Conservation (phyloP, 2,113 vertebrate species). For the Calidris pugnax region DNA sequence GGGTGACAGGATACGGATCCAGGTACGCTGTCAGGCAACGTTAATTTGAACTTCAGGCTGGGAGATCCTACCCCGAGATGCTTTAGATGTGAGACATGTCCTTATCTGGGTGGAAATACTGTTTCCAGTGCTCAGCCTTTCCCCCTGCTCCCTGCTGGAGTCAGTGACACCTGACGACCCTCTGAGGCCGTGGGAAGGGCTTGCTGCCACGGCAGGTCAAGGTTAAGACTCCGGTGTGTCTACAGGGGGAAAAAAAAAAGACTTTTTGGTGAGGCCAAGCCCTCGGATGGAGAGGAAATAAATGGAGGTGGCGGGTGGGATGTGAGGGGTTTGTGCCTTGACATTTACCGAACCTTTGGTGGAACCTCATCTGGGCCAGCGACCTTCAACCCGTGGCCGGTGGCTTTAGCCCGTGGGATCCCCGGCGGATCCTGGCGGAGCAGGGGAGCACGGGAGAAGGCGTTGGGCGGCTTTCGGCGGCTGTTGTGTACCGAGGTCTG, state of each 20-base stretch:
- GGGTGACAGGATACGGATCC: background rate
- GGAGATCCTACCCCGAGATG: background rate
- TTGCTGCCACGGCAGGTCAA: background rate
- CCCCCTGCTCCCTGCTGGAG: background rate
- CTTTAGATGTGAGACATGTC: fast-evolving
- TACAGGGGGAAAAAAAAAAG: fast-evolving
- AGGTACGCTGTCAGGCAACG: fast-evolving
- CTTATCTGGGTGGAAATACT: background rate
- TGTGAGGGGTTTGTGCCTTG: background rate
- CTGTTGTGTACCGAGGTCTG: background rate
- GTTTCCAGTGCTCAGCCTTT: background rate
- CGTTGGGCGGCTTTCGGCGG: fast-evolving
- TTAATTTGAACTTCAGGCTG: background rate
- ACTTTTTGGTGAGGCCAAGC: background rate
- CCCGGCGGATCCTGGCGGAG: fast-evolving
- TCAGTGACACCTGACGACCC: fast-evolving
- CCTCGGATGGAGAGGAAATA: background rate
- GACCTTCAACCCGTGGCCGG: fast-evolving
- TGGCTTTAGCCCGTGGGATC: fast-evolving
- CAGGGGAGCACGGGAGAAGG: background rate
- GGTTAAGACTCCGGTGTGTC: background rate
- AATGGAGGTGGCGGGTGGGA: background rate
- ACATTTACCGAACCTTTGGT: background rate
- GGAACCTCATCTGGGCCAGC: fast-evolving
- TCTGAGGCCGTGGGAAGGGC: background rate